Evolutionary conservation across 2,797 vertebrate genomes (phyloP).

Genomic region (Lophius americanus): DNA sequence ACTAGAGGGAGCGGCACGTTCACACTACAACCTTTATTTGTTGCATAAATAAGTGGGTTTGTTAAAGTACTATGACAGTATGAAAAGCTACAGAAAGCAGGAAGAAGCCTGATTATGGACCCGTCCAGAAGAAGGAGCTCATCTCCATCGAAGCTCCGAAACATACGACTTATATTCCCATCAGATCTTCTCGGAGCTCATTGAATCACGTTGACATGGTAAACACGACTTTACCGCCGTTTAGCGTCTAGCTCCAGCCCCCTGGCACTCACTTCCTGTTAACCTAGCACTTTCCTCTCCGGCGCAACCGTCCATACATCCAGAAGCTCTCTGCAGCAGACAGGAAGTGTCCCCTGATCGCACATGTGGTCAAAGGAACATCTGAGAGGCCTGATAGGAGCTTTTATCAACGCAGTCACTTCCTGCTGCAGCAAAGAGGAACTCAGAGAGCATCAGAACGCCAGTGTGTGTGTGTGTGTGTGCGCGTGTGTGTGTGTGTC

Average conservation of each 20-base stretch:
- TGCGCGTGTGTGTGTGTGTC: conserved; percentile 15
- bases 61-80: too few species aligned
- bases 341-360: conserved; percentile 57
- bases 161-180: too few species aligned
- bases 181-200: too few species aligned
- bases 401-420: conserved; percentile 62
- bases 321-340: conserved; percentile 38
- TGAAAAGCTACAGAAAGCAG: too few species aligned
- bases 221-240: too few species aligned
- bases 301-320: conserved; percentile 24
- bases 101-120: too few species aligned
- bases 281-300: conserved; percentile 33
- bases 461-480: conserved; percentile 9
- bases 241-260: too few species aligned
- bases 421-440: conserved; percentile 58
- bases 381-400: conserved; percentile 68
- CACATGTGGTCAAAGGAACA: conserved; percentile 60
- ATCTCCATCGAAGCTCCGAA: too few species aligned
- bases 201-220: conserved; percentile 4
- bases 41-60: too few species aligned
- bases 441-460: conserved; percentile 27
- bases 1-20: too few species aligned
- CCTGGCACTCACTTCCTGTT: conserved; percentile 19
- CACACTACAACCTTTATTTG: too few species aligned
- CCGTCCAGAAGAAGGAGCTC: too few species aligned